Conservation (phyloP, 2,888 invertebrate species). For the Aspidiotus rigidus region DNA sequence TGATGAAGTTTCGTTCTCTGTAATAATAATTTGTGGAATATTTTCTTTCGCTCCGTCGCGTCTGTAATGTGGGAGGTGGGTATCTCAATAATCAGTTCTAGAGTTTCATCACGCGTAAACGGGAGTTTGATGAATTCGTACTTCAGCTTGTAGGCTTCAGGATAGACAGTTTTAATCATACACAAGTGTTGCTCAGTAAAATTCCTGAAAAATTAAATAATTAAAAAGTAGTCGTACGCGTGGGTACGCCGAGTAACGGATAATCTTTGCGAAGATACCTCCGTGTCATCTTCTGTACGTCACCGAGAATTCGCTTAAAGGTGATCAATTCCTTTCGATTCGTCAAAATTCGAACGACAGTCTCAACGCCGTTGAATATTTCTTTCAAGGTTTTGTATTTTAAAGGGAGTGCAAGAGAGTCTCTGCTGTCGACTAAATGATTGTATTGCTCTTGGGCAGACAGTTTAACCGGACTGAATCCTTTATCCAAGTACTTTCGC, state of each 20-base stretch:
- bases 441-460: conserved; percentile 41
- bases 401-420: conserved; percentile 66
- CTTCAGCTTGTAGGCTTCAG: conserved; percentile 65
- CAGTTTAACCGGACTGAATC: conserved; percentile 44
- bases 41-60: conserved; percentile 23
- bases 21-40: conserved; percentile 30
- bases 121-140: conserved; percentile 48
- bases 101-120: conserved; percentile 25
- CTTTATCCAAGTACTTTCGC: conserved; percentile 38
- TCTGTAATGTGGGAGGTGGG: conserved; percentile 9
- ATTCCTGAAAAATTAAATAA: conserved; percentile 48
- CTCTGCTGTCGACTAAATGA: conserved; percentile 48
- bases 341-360: conserved; percentile 67
- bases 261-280: conserved; percentile 38
- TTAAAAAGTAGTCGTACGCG: too few species aligned
- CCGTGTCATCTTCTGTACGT: conserved; percentile 79
- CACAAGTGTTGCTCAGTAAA: conserved; percentile 67
- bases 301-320: conserved; percentile 74
- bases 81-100: conserved; percentile 32
- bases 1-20: conserved; percentile 36
- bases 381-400: conserved; percentile 74
- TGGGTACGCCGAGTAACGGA: background rate
- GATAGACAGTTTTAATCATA: conserved; percentile 68
- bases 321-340: conserved; percentile 83
- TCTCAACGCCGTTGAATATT: conserved; percentile 74